phyloP scores from a whole-genome alignment of 2,113 vertebrate species.

The Crotophaga sulcirostris region DNA sequence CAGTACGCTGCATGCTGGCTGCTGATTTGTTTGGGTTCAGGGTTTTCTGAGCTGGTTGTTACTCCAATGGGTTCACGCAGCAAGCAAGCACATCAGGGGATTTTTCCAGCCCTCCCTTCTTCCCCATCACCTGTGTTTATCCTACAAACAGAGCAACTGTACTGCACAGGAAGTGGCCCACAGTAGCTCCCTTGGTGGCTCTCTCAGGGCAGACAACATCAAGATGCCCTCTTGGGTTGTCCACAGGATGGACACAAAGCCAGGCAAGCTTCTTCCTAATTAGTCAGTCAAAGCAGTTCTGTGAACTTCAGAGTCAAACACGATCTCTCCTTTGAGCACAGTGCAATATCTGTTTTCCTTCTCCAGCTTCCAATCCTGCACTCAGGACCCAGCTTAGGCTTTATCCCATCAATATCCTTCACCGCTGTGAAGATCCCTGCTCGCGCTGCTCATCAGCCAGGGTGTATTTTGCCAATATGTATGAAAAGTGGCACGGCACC shows the following conservation, averaged over 20 bases:
- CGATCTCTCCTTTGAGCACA: rapidly evolving
- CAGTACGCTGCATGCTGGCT: no score
- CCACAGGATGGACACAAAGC: not conserved
- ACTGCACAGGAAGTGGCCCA: not conserved
- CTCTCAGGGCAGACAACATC: no score
- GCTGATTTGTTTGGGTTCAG: not conserved
- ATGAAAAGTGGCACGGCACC: not conserved
- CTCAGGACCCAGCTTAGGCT: not conserved
- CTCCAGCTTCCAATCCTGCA: not conserved
- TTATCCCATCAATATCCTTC: not conserved
- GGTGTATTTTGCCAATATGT: not conserved
- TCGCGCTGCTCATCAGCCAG: not conserved
- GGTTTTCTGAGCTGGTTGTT: not conserved
- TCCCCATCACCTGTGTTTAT: not conserved
- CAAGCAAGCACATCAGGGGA: not conserved
- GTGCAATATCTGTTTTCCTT: not conserved
- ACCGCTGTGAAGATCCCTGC: not conserved
- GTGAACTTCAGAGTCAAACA: not conserved
- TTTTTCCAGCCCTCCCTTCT: not conserved
- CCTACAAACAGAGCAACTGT: not conserved
- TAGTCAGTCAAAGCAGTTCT: not conserved
- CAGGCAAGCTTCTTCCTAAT: not conserved
- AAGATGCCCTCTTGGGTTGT: not conserved
- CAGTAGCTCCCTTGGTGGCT: not conserved
- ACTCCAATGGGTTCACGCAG: not conserved